A percentile compares a stretch with the other conserved stretches of the same genome.
Conservation (phyloP, 2,888 invertebrate species). For the Galerucella nymphaeae region DNA sequence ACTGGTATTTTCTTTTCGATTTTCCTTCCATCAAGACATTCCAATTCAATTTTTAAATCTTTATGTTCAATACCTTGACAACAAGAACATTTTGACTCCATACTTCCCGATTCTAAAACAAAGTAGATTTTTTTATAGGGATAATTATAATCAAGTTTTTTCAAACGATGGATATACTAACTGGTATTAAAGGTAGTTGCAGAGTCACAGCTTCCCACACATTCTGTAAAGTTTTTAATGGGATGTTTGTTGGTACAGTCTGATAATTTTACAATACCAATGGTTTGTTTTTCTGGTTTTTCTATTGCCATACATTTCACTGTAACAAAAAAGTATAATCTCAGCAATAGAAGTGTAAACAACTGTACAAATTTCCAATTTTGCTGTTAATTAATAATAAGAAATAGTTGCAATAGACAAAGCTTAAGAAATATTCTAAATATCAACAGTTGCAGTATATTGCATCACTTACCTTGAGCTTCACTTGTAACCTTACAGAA, state of each 20-base stretch:
- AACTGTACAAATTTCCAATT: too few relatives aligned
- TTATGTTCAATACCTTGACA: conserved; percentile 10
- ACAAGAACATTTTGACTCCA: conserved; percentile 21
- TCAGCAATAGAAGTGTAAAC: too few relatives aligned
- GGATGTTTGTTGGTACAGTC: conserved; percentile 73
- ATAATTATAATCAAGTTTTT: too few relatives aligned
- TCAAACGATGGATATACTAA: conserved; percentile 60
- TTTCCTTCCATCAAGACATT: conserved; percentile 40
- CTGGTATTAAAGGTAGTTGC: conserved; percentile 75
- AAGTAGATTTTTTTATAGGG: background rate
- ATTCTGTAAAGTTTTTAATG: conserved; percentile 74
- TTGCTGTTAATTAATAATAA: too few relatives aligned
- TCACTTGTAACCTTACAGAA: conserved; percentile 70
- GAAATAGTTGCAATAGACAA: too few relatives aligned
- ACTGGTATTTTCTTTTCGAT: conserved; percentile 58
- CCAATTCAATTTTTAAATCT: background rate
- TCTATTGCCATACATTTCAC: conserved; percentile 70
- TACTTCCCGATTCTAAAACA: background rate
- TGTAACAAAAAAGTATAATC: conserved; percentile 53
- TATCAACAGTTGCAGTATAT: too few relatives aligned
- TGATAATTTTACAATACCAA: conserved; percentile 72
- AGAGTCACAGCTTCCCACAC: conserved; percentile 77
- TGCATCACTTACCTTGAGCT: conserved; percentile 64
- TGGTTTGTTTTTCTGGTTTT: conserved; percentile 68
- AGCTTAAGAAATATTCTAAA: too few relatives aligned